Evolutionary conservation across 1,140 invertebrate species (phyloP).

Genomic region (Sitobion miscanthi): DNA sequence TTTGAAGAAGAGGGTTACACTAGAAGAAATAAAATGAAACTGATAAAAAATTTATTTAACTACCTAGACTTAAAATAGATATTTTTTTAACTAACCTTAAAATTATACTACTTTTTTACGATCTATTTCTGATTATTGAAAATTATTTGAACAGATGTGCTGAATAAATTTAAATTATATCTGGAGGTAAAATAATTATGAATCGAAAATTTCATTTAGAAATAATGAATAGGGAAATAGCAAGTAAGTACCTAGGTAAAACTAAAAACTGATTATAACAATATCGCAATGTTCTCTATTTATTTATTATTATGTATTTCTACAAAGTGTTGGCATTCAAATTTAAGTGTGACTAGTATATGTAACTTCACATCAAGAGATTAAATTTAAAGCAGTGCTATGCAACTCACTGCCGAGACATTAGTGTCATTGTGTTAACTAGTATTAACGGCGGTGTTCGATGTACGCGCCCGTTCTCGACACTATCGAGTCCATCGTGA

Average conservation of each 20-base stretch:
- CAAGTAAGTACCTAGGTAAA: neutral
- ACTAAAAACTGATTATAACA: neutral
- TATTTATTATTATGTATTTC: neutral
- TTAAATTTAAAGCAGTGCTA: neutral
- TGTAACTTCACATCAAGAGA: neutral
- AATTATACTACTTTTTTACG: too few relatives aligned
- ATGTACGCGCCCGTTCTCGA: neutral
- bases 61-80: too few relatives aligned
- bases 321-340: neutral
- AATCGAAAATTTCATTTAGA: too few relatives aligned
- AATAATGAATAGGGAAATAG: too few relatives aligned
- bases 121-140: too few relatives aligned
- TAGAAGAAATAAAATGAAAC: too few relatives aligned
- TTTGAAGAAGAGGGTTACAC: too few relatives aligned
- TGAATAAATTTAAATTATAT: too few relatives aligned
- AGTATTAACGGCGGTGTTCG: neutral
- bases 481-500: conserved; percentile 34
- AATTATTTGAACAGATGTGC: too few relatives aligned
- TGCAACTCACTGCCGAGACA: neutral
- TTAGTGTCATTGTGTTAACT: neutral
- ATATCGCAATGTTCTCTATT: neutral
- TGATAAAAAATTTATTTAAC: too few relatives aligned
- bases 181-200: too few relatives aligned
- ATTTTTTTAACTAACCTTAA: too few relatives aligned
- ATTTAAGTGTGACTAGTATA: neutral